Evolutionary conservation across 2,797 vertebrate species (phyloP), one percentile per base, ranked within the genome.

Genomic region (Ciconia nigra): DNA sequence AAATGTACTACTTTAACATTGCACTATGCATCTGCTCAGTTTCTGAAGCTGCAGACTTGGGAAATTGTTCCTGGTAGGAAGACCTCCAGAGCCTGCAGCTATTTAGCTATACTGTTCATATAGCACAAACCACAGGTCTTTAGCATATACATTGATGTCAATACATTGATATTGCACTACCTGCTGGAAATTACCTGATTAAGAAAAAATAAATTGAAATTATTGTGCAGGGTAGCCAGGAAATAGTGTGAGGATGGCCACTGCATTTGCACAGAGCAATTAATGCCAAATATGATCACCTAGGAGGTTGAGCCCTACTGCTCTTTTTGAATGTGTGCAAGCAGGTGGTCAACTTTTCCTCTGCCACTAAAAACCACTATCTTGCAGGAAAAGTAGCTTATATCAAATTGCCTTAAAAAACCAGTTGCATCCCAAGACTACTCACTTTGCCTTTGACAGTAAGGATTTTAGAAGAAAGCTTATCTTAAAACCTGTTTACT

Each of bases 401-500:
- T 85, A 59, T 80, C 57, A 88, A 77, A 63, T 67, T 66, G 49
- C 49, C 37, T 76, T 67, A 61, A 92, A 93, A 80, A 72, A 25
- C 0, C 17, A 65, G 46, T 59, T 92, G 58, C 57, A 79, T 54
- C 62, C 51, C 55, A 86, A 29, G 49, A 47, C 37, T 90, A 71
- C 71, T 83, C 62, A 72, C 63, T 96, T 81, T 83, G 42, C 85
- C 66, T 83, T 71, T 46, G 70, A 63, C 61, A 91, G 76, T 90
- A 84, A 59, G 39, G 35, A 47, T 62, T 92, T 84, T 73, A 85
- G 66, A 91, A 87, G 73, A 92, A 93, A 94, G 58, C 37, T 93
- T 31, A 52, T 69, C 67, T 95, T 92, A 93, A 94, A 90, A 55
- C 44, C 31, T 92, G 77, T 93, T 97, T 93, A 87, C 24, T 94